Evolutionary conservation across 37 sponge, comb jelly and placozoan genomes (phyloP).

Genomic region (Spongilla lacustris): DNA sequence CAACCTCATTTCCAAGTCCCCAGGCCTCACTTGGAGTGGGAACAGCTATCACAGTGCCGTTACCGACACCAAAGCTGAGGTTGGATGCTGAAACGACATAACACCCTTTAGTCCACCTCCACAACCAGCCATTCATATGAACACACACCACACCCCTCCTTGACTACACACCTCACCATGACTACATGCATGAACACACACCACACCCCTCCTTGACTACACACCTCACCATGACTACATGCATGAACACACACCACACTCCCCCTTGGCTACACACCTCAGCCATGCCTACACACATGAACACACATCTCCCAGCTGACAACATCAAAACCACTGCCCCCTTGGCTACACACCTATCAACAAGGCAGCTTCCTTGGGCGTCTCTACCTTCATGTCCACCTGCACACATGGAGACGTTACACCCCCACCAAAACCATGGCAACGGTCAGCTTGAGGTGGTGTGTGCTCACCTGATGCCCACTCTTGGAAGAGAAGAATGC

Average conservation of each 20-base stretch:
- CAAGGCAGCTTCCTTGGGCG: conserved; percentile 52
- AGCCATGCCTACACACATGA: not conserved
- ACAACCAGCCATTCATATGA: too few relatives aligned
- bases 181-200: not conserved
- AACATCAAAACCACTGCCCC: not conserved
- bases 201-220: not conserved
- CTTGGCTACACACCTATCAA: conserved; percentile 31
- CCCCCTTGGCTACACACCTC: not conserved
- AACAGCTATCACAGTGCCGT: conserved; percentile 89
- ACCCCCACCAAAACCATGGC: not conserved
- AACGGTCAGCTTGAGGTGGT: not conserved
- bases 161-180: not conserved
- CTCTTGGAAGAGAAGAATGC: conserved; percentile 92
- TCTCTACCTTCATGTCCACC: conserved; percentile 19
- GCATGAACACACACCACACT: conserved; percentile 11
- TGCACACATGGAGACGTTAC: not conserved
- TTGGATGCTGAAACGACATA: conserved; percentile 45
- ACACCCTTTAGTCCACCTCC: too few relatives aligned
- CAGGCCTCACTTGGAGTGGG: conserved; percentile 76
- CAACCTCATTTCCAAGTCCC: conserved; percentile 63
- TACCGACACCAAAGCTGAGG: conserved; percentile 30
- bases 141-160: not conserved
- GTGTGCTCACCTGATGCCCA: conserved; percentile 55
- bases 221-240: not conserved
- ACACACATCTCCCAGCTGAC: not conserved